phyloP scores from a whole-genome alignment of 1,140 invertebrate species.

The Brachionus manjavacas region DNA sequence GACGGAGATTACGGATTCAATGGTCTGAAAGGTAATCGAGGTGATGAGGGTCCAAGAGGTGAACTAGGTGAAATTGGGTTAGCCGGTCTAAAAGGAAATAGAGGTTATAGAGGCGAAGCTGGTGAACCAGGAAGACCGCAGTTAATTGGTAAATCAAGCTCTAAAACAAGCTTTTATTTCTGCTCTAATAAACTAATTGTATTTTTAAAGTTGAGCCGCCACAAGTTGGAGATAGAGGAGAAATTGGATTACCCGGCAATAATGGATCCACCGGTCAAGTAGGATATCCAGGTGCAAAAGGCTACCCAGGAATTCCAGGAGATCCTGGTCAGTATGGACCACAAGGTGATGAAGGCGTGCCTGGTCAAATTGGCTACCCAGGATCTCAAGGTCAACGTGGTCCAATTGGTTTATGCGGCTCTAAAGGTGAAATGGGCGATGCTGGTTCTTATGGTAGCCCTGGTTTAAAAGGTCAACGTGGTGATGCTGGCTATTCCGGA shows the following conservation, averaged over 20 bases:
- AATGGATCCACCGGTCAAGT: background rate
- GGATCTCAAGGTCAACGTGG: constrained; percentile 27
- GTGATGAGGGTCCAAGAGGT: constrained; percentile 13
- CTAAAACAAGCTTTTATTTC: background rate
- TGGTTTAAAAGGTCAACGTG: constrained; percentile 63
- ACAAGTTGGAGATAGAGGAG: background rate
- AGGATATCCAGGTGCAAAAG: constrained; percentile 49
- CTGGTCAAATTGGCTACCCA: background rate
- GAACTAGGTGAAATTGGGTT: background rate
- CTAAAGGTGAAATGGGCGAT: constrained; percentile 31
- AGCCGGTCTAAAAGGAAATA: background rate
- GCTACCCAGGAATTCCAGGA: constrained; percentile 61
- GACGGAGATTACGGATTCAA: background rate
- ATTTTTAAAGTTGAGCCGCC: background rate
- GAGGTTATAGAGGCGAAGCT: constrained; percentile 6
- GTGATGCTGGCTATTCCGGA: constrained; percentile 27
- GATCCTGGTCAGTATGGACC: constrained; percentile 2
- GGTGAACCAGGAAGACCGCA: constrained; percentile 15
- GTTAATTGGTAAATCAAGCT: background rate
- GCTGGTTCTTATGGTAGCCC: constrained; percentile 13
- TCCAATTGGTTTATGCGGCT: constrained; percentile 57
- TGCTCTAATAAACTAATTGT: background rate
- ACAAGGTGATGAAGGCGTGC: background rate
- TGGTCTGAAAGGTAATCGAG: constrained; percentile 63
- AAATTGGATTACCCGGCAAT: background rate